A percentile compares a stretch with the other conserved stretches of the same genome.
Conservation (phyloP, 1,140 invertebrate genomes). For the Micrasema minimum region DNA sequence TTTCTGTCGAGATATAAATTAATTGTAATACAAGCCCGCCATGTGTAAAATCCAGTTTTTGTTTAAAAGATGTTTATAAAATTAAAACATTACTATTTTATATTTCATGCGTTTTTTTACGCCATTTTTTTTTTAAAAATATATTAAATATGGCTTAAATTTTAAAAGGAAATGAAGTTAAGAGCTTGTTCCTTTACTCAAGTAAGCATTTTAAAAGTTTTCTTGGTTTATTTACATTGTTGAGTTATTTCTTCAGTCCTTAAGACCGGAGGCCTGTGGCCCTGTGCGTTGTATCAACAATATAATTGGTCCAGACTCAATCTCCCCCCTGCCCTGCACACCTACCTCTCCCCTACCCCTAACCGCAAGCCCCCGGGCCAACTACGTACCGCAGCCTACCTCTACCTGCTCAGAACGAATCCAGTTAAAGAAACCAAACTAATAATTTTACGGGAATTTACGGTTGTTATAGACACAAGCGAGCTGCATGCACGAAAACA, state of each 20-base stretch:
- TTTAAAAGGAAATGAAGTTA: too few relatives aligned
- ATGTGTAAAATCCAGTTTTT: not conserved
- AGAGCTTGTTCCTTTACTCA: too few relatives aligned
- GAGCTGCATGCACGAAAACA: not conserved
- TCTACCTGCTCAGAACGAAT: constrained; percentile 49
- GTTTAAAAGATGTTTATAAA: too few relatives aligned
- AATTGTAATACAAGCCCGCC: not conserved
- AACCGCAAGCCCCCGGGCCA: constrained; percentile 42
- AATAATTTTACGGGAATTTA: constrained; percentile 55
- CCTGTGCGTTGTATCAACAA: constrained; percentile 50
- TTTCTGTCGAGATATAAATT: not conserved
- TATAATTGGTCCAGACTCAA: constrained; percentile 50
- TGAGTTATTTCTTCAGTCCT: not conserved
- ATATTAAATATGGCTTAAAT: too few relatives aligned
- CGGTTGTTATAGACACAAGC: constrained; percentile 49
- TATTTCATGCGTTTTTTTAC: too few relatives aligned
- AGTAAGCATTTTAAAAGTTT: too few relatives aligned
- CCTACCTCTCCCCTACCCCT: constrained; percentile 24
- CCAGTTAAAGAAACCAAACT: constrained; percentile 54
- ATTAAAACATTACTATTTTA: too few relatives aligned
- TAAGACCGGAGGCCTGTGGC: constrained; percentile 5
- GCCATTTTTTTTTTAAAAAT: too few relatives aligned
- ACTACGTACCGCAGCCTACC: not conserved
- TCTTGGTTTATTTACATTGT: not conserved
- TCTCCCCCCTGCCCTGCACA: constrained; percentile 10